A percentile compares a stretch with the other conserved stretches of the same genome.
Conservation (phyloP, 1,140 invertebrate species). For the Megathymus violae region DNA sequence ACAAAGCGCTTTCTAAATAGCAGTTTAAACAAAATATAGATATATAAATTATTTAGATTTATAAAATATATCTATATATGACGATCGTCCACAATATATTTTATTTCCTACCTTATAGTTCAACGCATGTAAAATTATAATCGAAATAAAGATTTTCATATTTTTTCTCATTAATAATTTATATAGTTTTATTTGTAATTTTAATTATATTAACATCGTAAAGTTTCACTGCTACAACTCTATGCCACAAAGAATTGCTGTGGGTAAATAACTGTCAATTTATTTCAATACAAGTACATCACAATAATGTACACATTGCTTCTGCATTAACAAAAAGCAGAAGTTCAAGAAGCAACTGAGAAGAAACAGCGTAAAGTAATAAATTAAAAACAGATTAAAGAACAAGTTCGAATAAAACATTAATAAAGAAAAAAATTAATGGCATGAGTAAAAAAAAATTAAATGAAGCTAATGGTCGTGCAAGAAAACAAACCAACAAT, state of each 20-base stretch:
- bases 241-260: slow-evolving; percentile 71
- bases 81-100: too few species aligned
- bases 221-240: slow-evolving; percentile 42
- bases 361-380: slow-evolving; percentile 45
- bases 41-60: too few species aligned
- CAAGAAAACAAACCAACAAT: slow-evolving; percentile 30
- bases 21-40: too few species aligned
- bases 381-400: slow-evolving; percentile 44
- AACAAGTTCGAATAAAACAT: slow-evolving; percentile 23
- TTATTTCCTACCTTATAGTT: too few species aligned
- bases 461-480: slow-evolving; percentile 32
- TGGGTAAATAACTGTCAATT: slow-evolving; percentile 54
- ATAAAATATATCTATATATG: too few species aligned
- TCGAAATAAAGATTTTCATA: too few species aligned
- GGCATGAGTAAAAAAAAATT: slow-evolving; percentile 32
- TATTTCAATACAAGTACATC: slow-evolving; percentile 41
- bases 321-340: slow-evolving; percentile 76
- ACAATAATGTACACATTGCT: slow-evolving; percentile 55
- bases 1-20: too few species aligned
- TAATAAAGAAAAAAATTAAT: slow-evolving; percentile 26
- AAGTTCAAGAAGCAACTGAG: slow-evolving; percentile 46
- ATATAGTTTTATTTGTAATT: slow-evolving; percentile 37
- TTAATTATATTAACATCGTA: not conserved
- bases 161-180: too few species aligned
- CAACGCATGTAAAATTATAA: too few species aligned